phyloP scores from a whole-genome alignment of 2,797 vertebrate species.

The Darevskia mixta region DNA sequence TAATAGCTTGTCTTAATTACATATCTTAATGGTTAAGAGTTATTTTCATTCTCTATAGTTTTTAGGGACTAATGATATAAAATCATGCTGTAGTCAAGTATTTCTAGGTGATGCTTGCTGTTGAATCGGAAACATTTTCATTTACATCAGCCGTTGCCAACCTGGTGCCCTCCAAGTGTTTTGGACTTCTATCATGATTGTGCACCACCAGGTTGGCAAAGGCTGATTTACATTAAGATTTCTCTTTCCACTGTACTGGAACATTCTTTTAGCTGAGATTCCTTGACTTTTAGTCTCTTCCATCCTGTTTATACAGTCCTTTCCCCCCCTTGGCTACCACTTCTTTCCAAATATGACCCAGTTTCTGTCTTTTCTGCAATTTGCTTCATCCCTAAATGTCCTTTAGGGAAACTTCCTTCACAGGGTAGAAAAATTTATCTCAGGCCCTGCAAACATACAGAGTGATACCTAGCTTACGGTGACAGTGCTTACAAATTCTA shows the following conservation, averaged over 20 bases:
- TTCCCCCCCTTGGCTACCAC: too few relatives aligned
- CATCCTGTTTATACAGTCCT: background rate
- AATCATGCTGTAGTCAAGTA: background rate
- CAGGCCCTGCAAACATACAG: background rate
- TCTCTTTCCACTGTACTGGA: background rate
- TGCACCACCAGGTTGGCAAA: background rate
- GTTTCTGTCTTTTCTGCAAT: background rate
- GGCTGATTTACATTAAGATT: background rate
- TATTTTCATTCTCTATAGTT: background rate
- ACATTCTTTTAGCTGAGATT: background rate
- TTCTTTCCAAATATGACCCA: background rate
- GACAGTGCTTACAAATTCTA: background rate
- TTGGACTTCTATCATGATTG: too few relatives aligned
- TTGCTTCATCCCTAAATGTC: background rate
- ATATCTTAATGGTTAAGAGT: background rate
- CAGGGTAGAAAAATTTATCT: background rate
- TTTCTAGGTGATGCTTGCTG: background rate
- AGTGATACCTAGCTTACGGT: background rate
- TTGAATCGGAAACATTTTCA: background rate
- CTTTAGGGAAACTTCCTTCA: background rate
- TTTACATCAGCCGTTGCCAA: background rate
- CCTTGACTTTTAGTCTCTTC: background rate
- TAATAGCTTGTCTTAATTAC: background rate
- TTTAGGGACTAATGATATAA: background rate
- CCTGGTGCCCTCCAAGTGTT: too few relatives aligned